These are phyloP conservation scores for Trimorus sp. DNA, from an alignment of 2,888 invertebrate species.

Conservation along the genomic window DNA sequence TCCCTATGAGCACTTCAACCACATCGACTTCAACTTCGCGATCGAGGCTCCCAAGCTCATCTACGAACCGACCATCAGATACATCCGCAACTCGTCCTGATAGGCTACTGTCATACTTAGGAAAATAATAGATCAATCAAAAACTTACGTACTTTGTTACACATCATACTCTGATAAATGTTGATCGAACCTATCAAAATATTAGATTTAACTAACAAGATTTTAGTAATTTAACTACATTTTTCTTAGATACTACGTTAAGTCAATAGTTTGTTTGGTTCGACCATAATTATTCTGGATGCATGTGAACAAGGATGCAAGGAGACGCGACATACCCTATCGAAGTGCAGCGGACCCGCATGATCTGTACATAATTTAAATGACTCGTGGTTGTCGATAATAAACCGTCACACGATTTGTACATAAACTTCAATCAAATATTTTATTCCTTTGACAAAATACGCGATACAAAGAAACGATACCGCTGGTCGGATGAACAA, in stretches of 20 bases:
- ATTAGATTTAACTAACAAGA: too few relatives aligned
- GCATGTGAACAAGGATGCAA: too few relatives aligned
- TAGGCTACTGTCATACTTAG: slow-evolving; percentile 16
- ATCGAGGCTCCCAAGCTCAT: slow-evolving; percentile 71
- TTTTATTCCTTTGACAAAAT: not conserved
- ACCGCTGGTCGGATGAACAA: not conserved
- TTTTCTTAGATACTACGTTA: not conserved
- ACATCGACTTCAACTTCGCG: slow-evolving; percentile 74
- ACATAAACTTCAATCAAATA: not conserved
- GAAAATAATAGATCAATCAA: too few relatives aligned
- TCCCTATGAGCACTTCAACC: slow-evolving; percentile 73
- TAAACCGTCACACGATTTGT: slow-evolving; percentile 3
- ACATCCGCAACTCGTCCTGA: slow-evolving; percentile 40
- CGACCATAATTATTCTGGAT: too few relatives aligned
- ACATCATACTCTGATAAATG: too few relatives aligned
- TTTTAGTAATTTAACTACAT: too few relatives aligned
- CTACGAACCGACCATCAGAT: slow-evolving; percentile 70
- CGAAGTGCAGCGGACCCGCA: too few relatives aligned
- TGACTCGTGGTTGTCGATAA: not conserved
- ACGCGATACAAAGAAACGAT: not conserved
- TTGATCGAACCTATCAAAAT: too few relatives aligned
- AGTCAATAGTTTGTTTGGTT: too few relatives aligned
- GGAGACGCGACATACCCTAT: not conserved
- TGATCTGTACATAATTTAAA: slow-evolving; percentile 14
- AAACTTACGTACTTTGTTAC: too few relatives aligned